Base-by-base conservation (phyloP, 2,888 invertebrate species). In the Hymenopus coronatus region DNA sequence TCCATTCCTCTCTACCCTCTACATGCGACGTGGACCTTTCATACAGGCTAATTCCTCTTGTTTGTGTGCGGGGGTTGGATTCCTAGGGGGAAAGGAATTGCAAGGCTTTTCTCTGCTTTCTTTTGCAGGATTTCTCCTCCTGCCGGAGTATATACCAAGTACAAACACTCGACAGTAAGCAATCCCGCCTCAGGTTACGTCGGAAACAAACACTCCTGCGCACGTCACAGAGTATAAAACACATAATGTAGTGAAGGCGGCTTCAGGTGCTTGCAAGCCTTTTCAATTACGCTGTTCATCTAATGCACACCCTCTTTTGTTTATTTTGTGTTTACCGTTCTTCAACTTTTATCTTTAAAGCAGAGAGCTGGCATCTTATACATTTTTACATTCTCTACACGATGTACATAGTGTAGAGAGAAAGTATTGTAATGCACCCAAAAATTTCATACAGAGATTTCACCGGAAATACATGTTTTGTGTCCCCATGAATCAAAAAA, bases 21-120 rank as follows among this genome's bases (percentile, higher is more conserved):
- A 70, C 54, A 70, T 70, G 54, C 54, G 54, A 70, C 54, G 54
- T 70, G 54, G 54, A 70, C 54, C 54, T 70, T 70, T 70, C 54
- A 70, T 70, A 70, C 54, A 70, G 40, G 33, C 85, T 85, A 85
- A 85, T 85, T 85, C 40, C 85, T 85, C 85, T 54, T 85, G 54
- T 54, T 54, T 85, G 54, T 85, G 85, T 40, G 46, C 15, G 85
- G 85, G 85, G 54, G 54, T 20, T 85, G 85, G 54, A 85, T 85
- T 54, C 85, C 54, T 85, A 20, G 27, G 85, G 85, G 85, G 85
- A 28, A 85, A 54, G 85, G 54, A 85, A 54, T 54, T 85, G 85
- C 54, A 27, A 9, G 28, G 54, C 54, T 85, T 85, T 85, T 46
- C 85, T 46, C 54, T 85, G 85, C 85, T 85, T 85, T 85, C 85